Conservation (phyloP, 1,140 invertebrate species). For the Parasteatoda tepidariorum region DNA sequence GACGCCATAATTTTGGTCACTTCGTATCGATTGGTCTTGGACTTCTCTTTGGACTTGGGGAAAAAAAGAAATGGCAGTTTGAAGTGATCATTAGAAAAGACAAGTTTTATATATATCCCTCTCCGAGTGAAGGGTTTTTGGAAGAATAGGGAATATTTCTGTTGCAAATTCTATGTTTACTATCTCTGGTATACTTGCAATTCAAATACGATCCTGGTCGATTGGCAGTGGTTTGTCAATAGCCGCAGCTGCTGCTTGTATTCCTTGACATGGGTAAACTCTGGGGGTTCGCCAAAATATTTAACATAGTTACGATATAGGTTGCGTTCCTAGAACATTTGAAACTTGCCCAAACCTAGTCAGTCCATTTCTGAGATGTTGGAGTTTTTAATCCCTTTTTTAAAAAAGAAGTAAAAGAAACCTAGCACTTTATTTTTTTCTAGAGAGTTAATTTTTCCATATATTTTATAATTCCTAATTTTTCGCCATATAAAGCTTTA, state of each 20-base stretch:
- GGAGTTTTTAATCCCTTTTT: too few relatives aligned
- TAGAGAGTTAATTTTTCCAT: too few relatives aligned
- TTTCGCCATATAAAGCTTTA: too few relatives aligned
- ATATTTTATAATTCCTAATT: too few relatives aligned
- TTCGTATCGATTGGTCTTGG: conserved; percentile 24
- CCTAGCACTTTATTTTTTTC: too few relatives aligned
- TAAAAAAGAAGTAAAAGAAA: too few relatives aligned
- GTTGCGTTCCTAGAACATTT: background rate
- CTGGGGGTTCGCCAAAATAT: background rate
- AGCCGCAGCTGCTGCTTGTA: conserved; percentile 32
- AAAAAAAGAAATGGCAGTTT: background rate
- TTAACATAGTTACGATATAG: background rate
- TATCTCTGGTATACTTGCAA: conserved; percentile 12
- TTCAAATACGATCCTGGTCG: conserved; percentile 23
- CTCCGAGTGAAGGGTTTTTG: conserved; percentile 14
- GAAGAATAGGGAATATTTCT: too few relatives aligned
- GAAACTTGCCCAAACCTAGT: too few relatives aligned
- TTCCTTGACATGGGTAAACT: background rate
- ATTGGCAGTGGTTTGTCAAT: conserved; percentile 50
- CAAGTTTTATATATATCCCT: background rate
- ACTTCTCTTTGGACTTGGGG: background rate
- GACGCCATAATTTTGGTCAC: conserved; percentile 46
- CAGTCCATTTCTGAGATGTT: too few relatives aligned
- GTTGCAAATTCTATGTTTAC: background rate
- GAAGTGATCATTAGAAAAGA: conserved; percentile 30